Base-by-base conservation (phyloP, 2,797 vertebrate genomes). In the Hydrocynus forskahlii region DNA sequence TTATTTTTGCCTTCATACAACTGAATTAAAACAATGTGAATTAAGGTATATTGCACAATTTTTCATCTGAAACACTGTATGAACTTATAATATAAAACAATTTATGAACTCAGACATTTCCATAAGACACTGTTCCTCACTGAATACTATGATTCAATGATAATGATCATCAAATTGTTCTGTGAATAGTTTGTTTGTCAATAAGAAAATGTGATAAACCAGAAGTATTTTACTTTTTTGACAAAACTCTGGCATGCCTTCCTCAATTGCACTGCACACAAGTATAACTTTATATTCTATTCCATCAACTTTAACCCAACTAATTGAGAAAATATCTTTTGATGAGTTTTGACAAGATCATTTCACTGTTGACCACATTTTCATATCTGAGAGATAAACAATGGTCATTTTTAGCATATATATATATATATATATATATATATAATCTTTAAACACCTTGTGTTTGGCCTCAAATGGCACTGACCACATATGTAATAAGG, bases 201-300 rank as follows among this genome's bases (percentile, higher is more conserved):
- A 70, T 5, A 79, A 40, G 40, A 19, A 74, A 74, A n/a, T n/a
- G 13, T 71, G 7, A 72, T 78, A 17, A 84, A 79, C 55, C 38
- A 80, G 74, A 83, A 83, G 38, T 80, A 83, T 4, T 60, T 86
- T 63, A 85, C 25, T 60, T 79, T 83, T 84, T 69, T 83, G 78
- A 79, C 66, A 81, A 80, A 86, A 88, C 2, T 80, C 79, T 40
- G 78, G 68, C 66, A 80, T 68, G 14, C 86, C 59, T 62, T 83
- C 67, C 54, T 82, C 75, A 55, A 87, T 67, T 79, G 57, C 55
- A 83, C 50, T 81, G 73, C 75, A 85, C 69, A 86, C 68, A 84
- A 86, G 82, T 82, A 81, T 82, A 80, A 29, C 10, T 86, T 40
- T 83, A 29, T 82, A 84, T 21, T 86, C 38, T 67, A 60, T 29